Conservation (phyloP, 2,888 invertebrate species). For the Caenorhabditis japonica region DNA sequence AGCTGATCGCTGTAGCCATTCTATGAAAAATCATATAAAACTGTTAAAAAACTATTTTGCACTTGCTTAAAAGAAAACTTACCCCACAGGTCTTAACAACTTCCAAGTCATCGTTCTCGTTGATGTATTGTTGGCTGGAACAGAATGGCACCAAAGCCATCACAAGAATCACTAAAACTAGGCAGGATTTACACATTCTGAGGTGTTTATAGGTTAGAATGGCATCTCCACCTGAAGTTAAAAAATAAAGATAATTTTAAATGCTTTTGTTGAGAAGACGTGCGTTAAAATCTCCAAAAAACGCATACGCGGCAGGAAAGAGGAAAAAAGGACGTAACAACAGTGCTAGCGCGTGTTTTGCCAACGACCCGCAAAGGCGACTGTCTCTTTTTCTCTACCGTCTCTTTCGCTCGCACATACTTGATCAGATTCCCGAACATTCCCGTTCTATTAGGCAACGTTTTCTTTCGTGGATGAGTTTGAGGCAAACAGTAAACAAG, state of each 20-base stretch:
- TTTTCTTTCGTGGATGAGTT: conserved; percentile 23
- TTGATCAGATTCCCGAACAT: conserved; percentile 55
- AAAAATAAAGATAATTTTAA: conserved; percentile 9
- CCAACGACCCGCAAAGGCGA: conserved; percentile 15
- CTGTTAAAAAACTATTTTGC: too few relatives aligned
- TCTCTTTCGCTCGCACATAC: conserved; percentile 7
- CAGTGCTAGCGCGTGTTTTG: conserved; percentile 49
- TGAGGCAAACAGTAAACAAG: not conserved
- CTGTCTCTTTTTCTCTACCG: conserved; percentile 19
- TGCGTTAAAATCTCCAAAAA: conserved; percentile 7
- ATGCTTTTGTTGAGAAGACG: conserved; percentile 11
- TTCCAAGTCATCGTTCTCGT: conserved; percentile 26
- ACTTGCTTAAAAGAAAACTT: not conserved
- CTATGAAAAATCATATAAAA: conserved; percentile 16
- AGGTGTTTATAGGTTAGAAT: conserved; percentile 22
- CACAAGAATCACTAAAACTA: conserved; percentile 49
- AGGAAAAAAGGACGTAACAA: not conserved
- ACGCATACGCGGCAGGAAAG: not conserved
- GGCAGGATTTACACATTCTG: conserved; percentile 37
- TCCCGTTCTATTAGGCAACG: conserved; percentile 52
- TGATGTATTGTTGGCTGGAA: conserved; percentile 17
- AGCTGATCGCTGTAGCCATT: conserved; percentile 10
- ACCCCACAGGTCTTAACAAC: conserved; percentile 20
- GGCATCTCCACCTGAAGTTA: conserved; percentile 51
- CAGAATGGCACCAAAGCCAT: conserved; percentile 51